These are phyloP conservation scores for Anthrax anthrax DNA, from an alignment of 2,888 invertebrate species.

Conservation along the genomic window DNA sequence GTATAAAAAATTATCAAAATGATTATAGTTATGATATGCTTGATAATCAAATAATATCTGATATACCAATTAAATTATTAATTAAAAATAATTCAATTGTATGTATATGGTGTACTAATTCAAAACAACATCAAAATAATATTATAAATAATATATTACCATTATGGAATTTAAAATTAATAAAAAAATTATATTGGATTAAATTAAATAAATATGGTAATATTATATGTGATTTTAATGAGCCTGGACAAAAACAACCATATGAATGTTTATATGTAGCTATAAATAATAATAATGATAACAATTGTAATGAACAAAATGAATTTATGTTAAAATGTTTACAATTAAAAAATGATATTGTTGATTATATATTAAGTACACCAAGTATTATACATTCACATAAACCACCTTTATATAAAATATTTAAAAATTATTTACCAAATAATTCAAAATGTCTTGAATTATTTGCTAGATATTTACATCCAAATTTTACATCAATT, in stretches of 20 bases:
- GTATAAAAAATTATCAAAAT: constrained; percentile 48
- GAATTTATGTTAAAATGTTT: too few species aligned
- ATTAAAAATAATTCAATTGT: constrained; percentile 50
- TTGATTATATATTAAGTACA: constrained; percentile 52
- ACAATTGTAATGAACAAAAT: too few species aligned
- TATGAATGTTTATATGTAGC: constrained; percentile 69
- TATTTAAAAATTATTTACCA: constrained; percentile 44
- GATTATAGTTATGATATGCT: constrained; percentile 58
- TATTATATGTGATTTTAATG: constrained; percentile 51
- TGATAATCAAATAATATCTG: constrained; percentile 54
- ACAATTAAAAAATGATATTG: not conserved
- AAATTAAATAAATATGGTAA: constrained; percentile 60
- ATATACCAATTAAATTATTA: constrained; percentile 53
- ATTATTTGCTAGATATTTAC: constrained; percentile 80
- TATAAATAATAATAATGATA: constrained; percentile 7
- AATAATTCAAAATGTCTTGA: constrained; percentile 56
- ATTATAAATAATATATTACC: constrained; percentile 61
- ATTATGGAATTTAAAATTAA: constrained; percentile 56
- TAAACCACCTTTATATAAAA: constrained; percentile 75
- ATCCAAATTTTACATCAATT: constrained; percentile 70
- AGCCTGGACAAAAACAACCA: constrained; percentile 65
- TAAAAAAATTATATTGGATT: constrained; percentile 77
- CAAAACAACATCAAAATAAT: constrained; percentile 49
- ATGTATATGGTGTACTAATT: constrained; percentile 88
- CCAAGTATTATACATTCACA: constrained; percentile 91